Evolutionary conservation across 1,140 invertebrate species (phyloP), one percentile per base, ranked within the genome.

Genomic region (Solenopsis invicta): DNA sequence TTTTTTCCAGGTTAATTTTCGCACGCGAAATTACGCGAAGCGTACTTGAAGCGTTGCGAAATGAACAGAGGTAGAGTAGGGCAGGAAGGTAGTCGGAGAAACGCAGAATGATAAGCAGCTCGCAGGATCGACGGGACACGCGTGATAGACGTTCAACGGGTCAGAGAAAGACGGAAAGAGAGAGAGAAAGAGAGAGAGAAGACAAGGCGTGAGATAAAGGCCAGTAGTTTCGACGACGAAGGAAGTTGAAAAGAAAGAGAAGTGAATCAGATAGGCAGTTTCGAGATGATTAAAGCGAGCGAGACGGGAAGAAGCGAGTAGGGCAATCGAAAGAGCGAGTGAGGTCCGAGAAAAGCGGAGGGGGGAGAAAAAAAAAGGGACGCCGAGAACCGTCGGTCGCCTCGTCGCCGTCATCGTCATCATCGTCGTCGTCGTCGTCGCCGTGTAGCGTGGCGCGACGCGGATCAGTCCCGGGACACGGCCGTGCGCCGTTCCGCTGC

Each of bases 401-500:
- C 50, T 45, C 56, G 61, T 5, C 59, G 41, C 21, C n/a, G 66
- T 24, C 59, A 13, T 41, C 74, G 34, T 52, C 77, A 13, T 16
- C 59, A 18, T 41, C 74, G 37, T 54, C 78, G 29, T 18, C 67
- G 54, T 16, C 45, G 74, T 61, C 61, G 13, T 29, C 29, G 50
- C 12, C 41, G 62, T 66, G 37, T 12, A 13, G 34, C 37, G 67
- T 52, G 52, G 41, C 37, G 77, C 69, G 37, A 50, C 62, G 52
- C 71, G 54, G 78, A 62, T 85, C 72, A 64, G 59, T 92, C 92
- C 92, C 90, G 93, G 92, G 91, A 92, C 81, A 61, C 67, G 86
- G 74, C 52, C 84, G 74, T 75, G 88, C 88, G 90, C 82, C 85
- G 80, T 84, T 91, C 86, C 85, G 77, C 84, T 93, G 92, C 93